These are phyloP conservation scores for Vicugna pacos DNA, from an alignment of 2,113 vertebrate species.

Conservation along the genomic window DNA sequence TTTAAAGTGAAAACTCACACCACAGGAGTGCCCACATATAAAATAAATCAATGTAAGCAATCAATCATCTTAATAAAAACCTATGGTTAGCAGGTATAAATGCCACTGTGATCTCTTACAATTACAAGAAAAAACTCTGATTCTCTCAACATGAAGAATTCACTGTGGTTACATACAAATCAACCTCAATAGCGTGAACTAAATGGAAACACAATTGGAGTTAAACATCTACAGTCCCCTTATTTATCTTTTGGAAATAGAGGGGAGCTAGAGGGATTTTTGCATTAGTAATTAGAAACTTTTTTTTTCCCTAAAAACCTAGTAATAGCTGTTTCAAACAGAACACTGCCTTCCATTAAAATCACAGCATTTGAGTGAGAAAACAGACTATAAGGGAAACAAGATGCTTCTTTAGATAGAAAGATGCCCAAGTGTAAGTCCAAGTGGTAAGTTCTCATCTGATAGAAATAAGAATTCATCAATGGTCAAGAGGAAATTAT, in stretches of 20 bases:
- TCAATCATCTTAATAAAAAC: slow-evolving; percentile 77
- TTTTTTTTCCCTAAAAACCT: background rate
- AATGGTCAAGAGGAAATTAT: background rate
- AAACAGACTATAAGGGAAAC: background rate
- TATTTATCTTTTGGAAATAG: slow-evolving; percentile 72
- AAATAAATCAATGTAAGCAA: slow-evolving; percentile 76
- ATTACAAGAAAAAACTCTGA: slow-evolving; percentile 24
- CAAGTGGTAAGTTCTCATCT: background rate
- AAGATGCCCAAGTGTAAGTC: slow-evolving; percentile 23
- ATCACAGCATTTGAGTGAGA: slow-evolving; percentile 1
- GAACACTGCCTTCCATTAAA: background rate
- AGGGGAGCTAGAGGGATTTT: slow-evolving; percentile 52
- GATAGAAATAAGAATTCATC: background rate
- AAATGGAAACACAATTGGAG: slow-evolving; percentile 65
- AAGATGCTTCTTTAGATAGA: background rate
- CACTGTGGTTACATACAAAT: slow-evolving; percentile 53
- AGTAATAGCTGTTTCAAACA: slow-evolving; percentile 46
- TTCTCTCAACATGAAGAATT: slow-evolving; percentile 54
- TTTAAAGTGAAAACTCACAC: slow-evolving; percentile 55
- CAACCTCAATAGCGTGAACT: slow-evolving; percentile 52
- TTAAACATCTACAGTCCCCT: slow-evolving; percentile 63
- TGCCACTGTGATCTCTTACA: slow-evolving; percentile 49
- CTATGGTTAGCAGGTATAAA: slow-evolving; percentile 65
- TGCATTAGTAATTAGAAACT: slow-evolving; percentile 29
- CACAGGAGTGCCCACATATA: slow-evolving; percentile 63